phyloP scores from a whole-genome alignment of 2,888 invertebrate genomes.

The Horisme vitalbata region DNA sequence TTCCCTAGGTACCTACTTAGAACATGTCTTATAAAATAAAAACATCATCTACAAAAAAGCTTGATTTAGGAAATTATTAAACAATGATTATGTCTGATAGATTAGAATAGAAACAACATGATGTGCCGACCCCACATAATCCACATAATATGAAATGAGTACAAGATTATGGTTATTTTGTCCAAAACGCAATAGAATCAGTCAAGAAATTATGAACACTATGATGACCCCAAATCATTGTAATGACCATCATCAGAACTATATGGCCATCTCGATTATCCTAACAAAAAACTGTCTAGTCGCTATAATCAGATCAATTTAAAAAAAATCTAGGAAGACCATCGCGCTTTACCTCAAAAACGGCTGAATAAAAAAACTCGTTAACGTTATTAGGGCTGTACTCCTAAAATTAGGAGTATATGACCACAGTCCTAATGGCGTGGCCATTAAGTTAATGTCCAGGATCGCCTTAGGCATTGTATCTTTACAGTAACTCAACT shows the following conservation, averaged over 20 bases:
- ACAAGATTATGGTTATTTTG: too few relatives aligned
- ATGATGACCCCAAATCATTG: constrained; percentile 1
- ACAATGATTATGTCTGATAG: too few relatives aligned
- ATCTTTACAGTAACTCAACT: constrained; percentile 9
- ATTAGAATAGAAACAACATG: too few relatives aligned
- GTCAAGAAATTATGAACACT: background rate
- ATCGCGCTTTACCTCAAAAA: constrained; percentile 52
- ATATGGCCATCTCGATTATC: constrained; percentile 18
- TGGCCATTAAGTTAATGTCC: constrained; percentile 55
- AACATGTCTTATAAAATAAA: too few relatives aligned
- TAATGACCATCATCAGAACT: constrained; percentile 29
- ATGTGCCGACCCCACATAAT: too few relatives aligned
- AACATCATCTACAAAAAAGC: too few relatives aligned
- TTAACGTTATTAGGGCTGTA: constrained; percentile 71
- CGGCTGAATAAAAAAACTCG: constrained; percentile 64
- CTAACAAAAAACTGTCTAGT: constrained; percentile 22
- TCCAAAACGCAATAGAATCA: too few relatives aligned
- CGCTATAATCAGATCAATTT: constrained; percentile 25
- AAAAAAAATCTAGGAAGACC: constrained; percentile 47
- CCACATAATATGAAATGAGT: too few relatives aligned
- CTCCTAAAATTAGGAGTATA: constrained; percentile 70
- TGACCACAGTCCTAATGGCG: constrained; percentile 56
- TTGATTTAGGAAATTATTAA: too few relatives aligned
- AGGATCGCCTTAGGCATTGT: constrained; percentile 19
- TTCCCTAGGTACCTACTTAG: too few relatives aligned